Percentiles rank a stretch among this genome's conserved stretches.
Conservation (phyloP, 2,113 vertebrate genomes). For the Oophaga pumilio region DNA sequence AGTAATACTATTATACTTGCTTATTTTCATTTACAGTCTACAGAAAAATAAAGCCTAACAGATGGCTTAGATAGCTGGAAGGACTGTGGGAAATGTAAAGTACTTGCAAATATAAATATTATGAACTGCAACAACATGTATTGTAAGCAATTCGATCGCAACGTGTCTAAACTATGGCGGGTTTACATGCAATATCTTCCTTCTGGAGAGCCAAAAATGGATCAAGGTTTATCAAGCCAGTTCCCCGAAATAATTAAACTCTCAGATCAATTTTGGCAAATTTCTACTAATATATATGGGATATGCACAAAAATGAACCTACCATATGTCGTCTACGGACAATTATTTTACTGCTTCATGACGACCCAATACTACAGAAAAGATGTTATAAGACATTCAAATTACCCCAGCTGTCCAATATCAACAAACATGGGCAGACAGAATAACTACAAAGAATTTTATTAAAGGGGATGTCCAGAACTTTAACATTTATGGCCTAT, state of each 20-base stretch:
- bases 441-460: too few species aligned
- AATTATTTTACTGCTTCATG: neutral
- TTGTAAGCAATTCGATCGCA: neutral
- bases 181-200: conserved; percentile 15
- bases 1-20: conserved; percentile 10
- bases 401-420: neutral
- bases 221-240: neutral
- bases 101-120: conserved; percentile 32
- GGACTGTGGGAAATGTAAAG: conserved; percentile 10
- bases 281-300: neutral
- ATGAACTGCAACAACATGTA: neutral
- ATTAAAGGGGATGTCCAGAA: neutral
- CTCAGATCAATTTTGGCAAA: neutral
- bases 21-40: conserved; percentile 15
- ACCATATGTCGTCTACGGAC: neutral
- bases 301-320: neutral
- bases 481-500: too few species aligned
- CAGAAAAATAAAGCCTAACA: conserved; percentile 14
- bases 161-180: neutral
- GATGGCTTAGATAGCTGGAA: conserved; percentile 27
- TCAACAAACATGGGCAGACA: neutral
- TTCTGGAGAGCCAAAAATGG: neutral
- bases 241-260: neutral
- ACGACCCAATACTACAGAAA: neutral
- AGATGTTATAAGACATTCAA: neutral